Evolutionary conservation across 2,113 vertebrate genomes (phyloP).

Genomic region (Danionella cerebrum): DNA sequence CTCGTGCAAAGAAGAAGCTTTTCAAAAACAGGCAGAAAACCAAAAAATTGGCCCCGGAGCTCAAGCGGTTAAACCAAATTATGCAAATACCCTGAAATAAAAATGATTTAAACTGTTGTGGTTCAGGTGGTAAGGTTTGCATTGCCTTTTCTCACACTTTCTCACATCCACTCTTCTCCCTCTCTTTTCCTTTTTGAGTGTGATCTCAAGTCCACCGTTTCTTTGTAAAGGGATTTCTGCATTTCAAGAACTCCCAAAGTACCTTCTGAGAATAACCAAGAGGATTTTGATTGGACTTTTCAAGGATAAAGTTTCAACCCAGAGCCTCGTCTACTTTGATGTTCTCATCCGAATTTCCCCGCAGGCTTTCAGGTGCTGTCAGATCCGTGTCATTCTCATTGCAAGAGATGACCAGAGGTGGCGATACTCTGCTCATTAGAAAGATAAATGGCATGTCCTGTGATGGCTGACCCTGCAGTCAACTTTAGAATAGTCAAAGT

Average conservation of each 20-base stretch:
- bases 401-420: conserved; percentile 26
- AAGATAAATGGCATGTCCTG: conserved; percentile 43
- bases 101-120: not conserved
- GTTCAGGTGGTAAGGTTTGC: not conserved
- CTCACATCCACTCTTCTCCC: conserved; percentile 30
- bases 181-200: conserved; percentile 6
- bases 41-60: no score
- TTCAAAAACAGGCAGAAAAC: no score
- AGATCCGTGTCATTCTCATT: conserved; percentile 14
- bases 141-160: not conserved
- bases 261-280: conserved; percentile 44
- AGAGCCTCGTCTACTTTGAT: conserved; percentile 45
- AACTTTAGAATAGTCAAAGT: conserved; percentile 32
- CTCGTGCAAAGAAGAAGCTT: no score
- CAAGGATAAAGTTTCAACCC: conserved; percentile 17
- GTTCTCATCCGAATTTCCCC: conserved; percentile 29
- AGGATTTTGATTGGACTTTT: conserved; percentile 44
- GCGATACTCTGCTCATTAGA: conserved; percentile 46
- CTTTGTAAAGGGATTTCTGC: conserved; percentile 16
- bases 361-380: conserved; percentile 20
- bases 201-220: not conserved
- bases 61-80: not conserved
- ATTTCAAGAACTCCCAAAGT: conserved; percentile 37
- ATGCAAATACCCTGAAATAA: not conserved
- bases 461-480: conserved; percentile 27